Percentiles rank a stretch among this genome's conserved stretches.
phyloP scores from a whole-genome alignment of 2,113 vertebrate genomes.

The Malurus alboscapulatus region DNA sequence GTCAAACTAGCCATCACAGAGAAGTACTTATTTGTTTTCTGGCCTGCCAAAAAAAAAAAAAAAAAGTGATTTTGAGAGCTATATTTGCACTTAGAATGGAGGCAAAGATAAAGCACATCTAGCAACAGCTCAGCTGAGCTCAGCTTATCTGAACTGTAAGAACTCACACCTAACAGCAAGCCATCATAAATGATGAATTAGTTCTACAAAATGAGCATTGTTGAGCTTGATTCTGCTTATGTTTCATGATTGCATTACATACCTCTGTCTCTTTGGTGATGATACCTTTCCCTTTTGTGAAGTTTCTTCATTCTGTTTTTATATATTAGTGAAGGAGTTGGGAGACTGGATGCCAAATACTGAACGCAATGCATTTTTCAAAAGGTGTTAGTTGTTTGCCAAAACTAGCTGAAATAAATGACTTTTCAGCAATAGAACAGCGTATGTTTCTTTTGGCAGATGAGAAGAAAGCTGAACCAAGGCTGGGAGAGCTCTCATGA shows the following conservation, averaged over 20 bases:
- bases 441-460: background rate
- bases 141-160: background rate
- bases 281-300: background rate
- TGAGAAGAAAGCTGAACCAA: background rate
- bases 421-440: background rate
- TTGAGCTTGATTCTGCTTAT: background rate
- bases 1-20: background rate
- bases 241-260: background rate
- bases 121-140: background rate
- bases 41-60: background rate
- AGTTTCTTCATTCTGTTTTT: background rate
- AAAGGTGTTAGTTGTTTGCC: background rate
- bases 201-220: background rate
- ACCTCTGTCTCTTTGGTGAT: background rate
- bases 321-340: background rate
- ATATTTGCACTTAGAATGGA: background rate
- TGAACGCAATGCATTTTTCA: background rate
- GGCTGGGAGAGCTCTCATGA: background rate
- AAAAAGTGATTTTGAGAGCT: background rate
- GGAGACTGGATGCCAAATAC: background rate
- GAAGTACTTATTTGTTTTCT: background rate
- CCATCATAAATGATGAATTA: conserved; percentile 15
- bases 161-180: background rate
- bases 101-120: background rate
- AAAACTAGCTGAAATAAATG: background rate